Evolutionary conservation across 1,140 invertebrate species (phyloP), one percentile per base, ranked within the genome.

Genomic region (Zaprionus taronus): DNA sequence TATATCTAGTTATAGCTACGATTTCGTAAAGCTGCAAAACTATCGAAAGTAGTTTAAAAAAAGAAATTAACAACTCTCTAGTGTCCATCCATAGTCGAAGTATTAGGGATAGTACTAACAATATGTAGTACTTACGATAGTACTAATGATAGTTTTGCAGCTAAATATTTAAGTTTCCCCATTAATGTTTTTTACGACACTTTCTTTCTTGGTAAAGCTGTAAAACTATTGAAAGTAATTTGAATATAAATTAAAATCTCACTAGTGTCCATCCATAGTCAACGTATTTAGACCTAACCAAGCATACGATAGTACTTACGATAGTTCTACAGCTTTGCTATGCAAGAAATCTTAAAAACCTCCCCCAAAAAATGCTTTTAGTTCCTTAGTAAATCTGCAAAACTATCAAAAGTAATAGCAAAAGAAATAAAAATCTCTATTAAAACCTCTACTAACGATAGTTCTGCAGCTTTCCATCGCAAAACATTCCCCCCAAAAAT

Each of bases 401-500:
- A 34, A 11, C 31, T 34, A 34, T 34, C 9, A 0, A 34, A 11
- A 34, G 31, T 11, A 11, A 31, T 3, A 15, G 38, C 7, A 31
- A 14, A 41, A n/a, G 5, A 11, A 34, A 41, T 41, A 0, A 41
- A 41, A 41, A 51, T 51, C 9, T 3, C 7, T 9, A 4, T 17
- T n/a, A n/a, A 44, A 17, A 44, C 12, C 47, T 9, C 20, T 61
- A 2, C 49, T 36, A 57, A 47, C 57, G 41, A 44, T 44, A 44
- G 41, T 44, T 44, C 1, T 44, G 41, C 41, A 47, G n/a, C n/a
- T 47, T 9, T 28, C 15, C 17, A 41, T 41, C 57, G 47, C 6
- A 65, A 64, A 47, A 58, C 26, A 20, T 14, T 44, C 53, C 62
- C 26, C 4, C 6, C 6, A 28, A 24, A 26, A 61, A 60, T 51